phyloP scores from a whole-genome alignment of 2,113 vertebrate genomes.

The Plotosus lineatus region DNA sequence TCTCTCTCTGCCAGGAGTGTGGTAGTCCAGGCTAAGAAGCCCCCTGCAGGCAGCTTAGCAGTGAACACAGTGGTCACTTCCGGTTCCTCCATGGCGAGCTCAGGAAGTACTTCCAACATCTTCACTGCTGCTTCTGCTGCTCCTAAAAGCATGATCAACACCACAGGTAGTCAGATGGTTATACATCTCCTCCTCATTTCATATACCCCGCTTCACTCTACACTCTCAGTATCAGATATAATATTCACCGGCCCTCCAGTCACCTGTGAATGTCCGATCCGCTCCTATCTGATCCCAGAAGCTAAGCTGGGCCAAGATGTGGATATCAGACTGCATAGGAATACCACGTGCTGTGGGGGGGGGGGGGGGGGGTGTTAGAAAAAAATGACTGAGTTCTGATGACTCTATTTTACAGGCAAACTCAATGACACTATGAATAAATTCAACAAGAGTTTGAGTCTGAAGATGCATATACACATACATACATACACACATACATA shows the following conservation, averaged over 20 bases:
- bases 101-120: slow-evolving; percentile 86
- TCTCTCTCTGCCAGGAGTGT: slow-evolving; percentile 80
- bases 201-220: not conserved
- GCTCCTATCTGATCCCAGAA: too few relatives aligned
- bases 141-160: slow-evolving; percentile 98
- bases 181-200: not conserved
- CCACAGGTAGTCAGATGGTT: slow-evolving; percentile 62
- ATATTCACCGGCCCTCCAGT: slow-evolving; percentile 22
- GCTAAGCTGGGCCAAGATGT: too few relatives aligned
- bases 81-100: slow-evolving; percentile 71
- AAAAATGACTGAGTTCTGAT: too few relatives aligned
- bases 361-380: too few relatives aligned
- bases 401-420: too few relatives aligned
- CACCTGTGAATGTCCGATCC: too few relatives aligned
- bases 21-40: slow-evolving; percentile 92
- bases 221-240: not conserved
- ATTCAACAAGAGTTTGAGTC: too few relatives aligned
- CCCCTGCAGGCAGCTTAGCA: slow-evolving; percentile 81
- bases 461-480: too few relatives aligned
- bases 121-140: slow-evolving; percentile 86
- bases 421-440: too few relatives aligned
- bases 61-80: slow-evolving; percentile 84
- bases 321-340: too few relatives aligned
- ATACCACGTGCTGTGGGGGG: too few relatives aligned
- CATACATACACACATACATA: too few relatives aligned